Evolutionary conservation across 1,140 invertebrate genomes (phyloP), one percentile per base, ranked within the genome.

Genomic region (Daktulosphaira vitifoliae): DNA sequence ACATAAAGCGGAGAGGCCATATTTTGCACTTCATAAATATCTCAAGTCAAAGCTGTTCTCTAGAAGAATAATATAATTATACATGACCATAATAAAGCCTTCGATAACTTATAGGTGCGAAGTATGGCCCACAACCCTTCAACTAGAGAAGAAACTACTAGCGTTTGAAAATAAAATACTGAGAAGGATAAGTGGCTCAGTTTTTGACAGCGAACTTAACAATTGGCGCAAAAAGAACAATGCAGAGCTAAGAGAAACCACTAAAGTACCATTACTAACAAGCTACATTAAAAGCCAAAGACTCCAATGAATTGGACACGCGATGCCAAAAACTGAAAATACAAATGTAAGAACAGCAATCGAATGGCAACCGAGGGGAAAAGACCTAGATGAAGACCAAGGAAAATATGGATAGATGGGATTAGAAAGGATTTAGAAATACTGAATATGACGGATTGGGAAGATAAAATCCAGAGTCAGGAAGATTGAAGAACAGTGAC

Each of bases 361-460:
- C 22, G 13, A 53, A 2, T 42, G 39, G 4, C n/a, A 42, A n/a
- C 15, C 7, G 25, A 15, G 13, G 22, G n/a, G 51, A 53, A 53
- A 53, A 53, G 38, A 56, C 20, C 53, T 6, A 1, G 3, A 20
- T 18, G 8, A 16, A 56, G 38, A 56, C 38, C 23, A 44, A 44
- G 15, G 22, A 25, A 42, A 15, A 0, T 2, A 56, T 25, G 8
- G n/a, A 23, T 25, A 11, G 22, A 26, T 8, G 33, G 29, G 29
- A 37, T 51, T 26, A 48, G 15, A 13, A 22, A 65, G 50, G 64
- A 51, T 5, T 37, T 51, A 38, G 44, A n/a, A 46, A 65, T n/a
- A 22, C 16, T 46, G 20, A 29, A 65, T 18, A 15, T 44, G 18
- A 65, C 22, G 48, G 15, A 33, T 25, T 25, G 22, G 46, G 37